These are phyloP conservation scores for Trichomycterus rosablanca DNA, from an alignment of 2,113 vertebrate genomes.

Conservation along the genomic window DNA sequence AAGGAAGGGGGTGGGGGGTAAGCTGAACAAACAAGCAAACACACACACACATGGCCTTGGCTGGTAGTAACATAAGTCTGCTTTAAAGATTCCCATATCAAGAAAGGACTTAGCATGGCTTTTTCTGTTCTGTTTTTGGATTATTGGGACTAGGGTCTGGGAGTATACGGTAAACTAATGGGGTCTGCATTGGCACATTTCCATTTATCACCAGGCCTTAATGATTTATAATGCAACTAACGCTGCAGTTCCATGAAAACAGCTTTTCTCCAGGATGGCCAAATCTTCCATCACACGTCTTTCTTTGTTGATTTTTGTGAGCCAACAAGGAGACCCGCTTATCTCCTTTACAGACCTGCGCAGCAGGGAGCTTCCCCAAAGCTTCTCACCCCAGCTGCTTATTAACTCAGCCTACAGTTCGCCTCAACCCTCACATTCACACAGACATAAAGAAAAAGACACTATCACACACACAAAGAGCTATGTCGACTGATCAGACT, in stretches of 20 bases:
- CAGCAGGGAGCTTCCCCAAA: constrained; percentile 64
- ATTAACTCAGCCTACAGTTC: constrained; percentile 31
- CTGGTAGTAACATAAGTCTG: constrained; percentile 31
- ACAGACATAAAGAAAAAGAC: background rate
- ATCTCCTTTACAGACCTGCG: constrained; percentile 65
- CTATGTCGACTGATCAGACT: no score
- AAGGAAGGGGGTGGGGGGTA: constrained; percentile 39
- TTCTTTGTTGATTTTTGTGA: constrained; percentile 68
- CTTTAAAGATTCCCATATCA: constrained; percentile 48
- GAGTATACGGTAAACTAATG: constrained; percentile 52
- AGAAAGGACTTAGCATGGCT: constrained; percentile 48
- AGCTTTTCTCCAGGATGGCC: constrained; percentile 52
- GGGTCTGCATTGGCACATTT: constrained; percentile 47
- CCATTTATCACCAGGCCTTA: constrained; percentile 53
- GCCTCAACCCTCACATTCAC: constrained; percentile 20
- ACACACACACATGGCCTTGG: constrained; percentile 22
- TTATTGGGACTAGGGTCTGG: constrained; percentile 38
- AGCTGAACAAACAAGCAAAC: constrained; percentile 46
- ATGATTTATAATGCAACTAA: constrained; percentile 70
- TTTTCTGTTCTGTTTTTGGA: constrained; percentile 46
- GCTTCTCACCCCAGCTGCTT: constrained; percentile 56
- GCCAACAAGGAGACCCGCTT: constrained; percentile 65
- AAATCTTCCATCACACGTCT: constrained; percentile 70
- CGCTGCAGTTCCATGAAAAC: constrained; percentile 52
- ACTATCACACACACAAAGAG: constrained; percentile 14